Percentiles rank a stretch among this genome's conserved stretches.
Evolutionary conservation across 2,113 vertebrate genomes (phyloP).

Genomic region (Sakesphorus luctuosus): DNA sequence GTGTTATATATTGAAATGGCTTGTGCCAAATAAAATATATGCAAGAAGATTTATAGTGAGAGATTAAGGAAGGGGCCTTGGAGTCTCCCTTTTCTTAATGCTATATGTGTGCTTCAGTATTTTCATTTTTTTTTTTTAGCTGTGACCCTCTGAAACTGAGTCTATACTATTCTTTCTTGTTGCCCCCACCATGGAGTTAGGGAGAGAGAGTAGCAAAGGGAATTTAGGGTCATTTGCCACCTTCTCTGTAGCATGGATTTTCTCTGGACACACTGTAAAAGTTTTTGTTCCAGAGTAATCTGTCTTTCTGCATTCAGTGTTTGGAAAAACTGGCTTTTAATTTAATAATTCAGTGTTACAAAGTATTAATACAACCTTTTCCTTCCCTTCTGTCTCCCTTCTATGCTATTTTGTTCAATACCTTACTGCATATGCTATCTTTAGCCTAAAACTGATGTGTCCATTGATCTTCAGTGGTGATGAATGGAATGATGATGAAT

Average conservation of each 20-base stretch:
- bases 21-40: conserved; percentile 44
- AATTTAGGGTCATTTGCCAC: background rate
- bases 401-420: background rate
- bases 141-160: background rate
- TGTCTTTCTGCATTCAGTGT: background rate
- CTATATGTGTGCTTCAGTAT: background rate
- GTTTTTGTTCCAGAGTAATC: background rate
- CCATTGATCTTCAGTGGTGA: background rate
- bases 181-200: background rate
- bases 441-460: background rate
- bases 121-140: background rate
- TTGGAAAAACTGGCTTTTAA: background rate
- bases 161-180: background rate
- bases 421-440: background rate
- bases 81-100: conserved; percentile 28
- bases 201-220: background rate
- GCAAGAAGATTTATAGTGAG: conserved; percentile 26
- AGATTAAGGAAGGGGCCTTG: conserved; percentile 45
- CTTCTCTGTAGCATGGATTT: background rate
- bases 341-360: background rate
- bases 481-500: conserved; percentile 15
- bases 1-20: conserved; percentile 29
- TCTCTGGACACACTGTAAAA: background rate
- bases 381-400: background rate
- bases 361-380: background rate